Evolutionary conservation across 2,113 vertebrate genomes (phyloP), one percentile per base, ranked within the genome.

Genomic region (Tachuris rubrigastra): DNA sequence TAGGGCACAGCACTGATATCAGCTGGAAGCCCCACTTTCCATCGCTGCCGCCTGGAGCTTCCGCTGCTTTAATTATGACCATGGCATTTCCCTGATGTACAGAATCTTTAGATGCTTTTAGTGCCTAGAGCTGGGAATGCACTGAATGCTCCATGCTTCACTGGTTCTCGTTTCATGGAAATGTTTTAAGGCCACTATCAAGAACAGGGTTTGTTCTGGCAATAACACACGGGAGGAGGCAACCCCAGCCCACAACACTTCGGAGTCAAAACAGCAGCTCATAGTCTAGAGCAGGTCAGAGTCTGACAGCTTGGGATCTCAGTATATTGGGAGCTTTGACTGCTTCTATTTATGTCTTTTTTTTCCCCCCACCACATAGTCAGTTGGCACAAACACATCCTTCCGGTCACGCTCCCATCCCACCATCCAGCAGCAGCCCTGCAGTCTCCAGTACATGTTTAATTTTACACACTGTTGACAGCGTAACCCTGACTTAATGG

Each of bases 101-200:
- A 89, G 85, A 72, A 76, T 65, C 83, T 82, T 88, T 28, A 24
- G 90, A 68, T 47, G 88, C 79, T 86, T 30, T 81, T 12, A 71
- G 90, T 75, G 88, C 96, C 90, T 37, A 3, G 52, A 89, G 92
- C 92, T 56, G 89, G 83, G 53, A 31, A 37, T 1, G 42, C 79
- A 2, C 81, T 37, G 68, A 33, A 21, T 0, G 1, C 67, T 68
- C 82, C 79, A n/a, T 37, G 82, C 85, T 92, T 52, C 79, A 15
- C 83, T 77, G 87, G 18, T 62, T 92, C 69, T 47, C 5, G 0
- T 7, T 79, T 10, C 7, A 3, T 30, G 79, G 79, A 65, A 14
- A 9, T 14, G 44, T 18, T 86, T 84, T 80, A 47, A 90, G 79
- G 72, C 90, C 33, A 2, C 0, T 0, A 66, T 7, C 17, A 37